Evolutionary conservation across 2,888 invertebrate genomes (phyloP).

Genomic region (Abrostola triplasia): DNA sequence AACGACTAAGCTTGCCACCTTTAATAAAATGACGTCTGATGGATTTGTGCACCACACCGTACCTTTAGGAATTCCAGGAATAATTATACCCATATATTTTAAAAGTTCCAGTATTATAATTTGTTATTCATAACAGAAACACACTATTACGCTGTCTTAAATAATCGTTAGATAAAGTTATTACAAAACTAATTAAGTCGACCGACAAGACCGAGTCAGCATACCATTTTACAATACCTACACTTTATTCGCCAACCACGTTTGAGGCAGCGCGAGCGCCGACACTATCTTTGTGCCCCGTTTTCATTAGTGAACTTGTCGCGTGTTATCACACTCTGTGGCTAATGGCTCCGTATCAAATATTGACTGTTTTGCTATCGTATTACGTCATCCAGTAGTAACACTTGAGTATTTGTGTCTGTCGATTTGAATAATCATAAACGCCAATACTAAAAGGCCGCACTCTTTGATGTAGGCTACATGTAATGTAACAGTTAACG

Average conservation of each 20-base stretch:
- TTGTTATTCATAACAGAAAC: too few species aligned
- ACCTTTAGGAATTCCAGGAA: too few species aligned
- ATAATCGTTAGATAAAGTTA: too few species aligned
- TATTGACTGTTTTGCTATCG: slow-evolving; percentile 84
- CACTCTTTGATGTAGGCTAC: slow-evolving; percentile 37
- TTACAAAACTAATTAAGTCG: too few species aligned
- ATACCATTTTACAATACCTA: too few species aligned
- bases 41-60: too few species aligned
- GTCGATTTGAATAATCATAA: slow-evolving; percentile 57
- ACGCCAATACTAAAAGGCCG: slow-evolving; percentile 50
- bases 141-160: too few species aligned
- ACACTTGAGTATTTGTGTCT: slow-evolving; percentile 59
- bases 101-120: too few species aligned
- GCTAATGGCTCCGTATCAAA: slow-evolving; percentile 84
- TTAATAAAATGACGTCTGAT: too few species aligned
- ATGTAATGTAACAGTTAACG: slow-evolving; percentile 16
- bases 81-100: too few species aligned
- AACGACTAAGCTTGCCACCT: too few species aligned
- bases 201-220: too few species aligned
- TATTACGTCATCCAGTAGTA: slow-evolving; percentile 79
- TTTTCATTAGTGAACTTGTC: slow-evolving; percentile 84
- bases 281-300: slow-evolving; percentile 70
- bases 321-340: slow-evolving; percentile 74
- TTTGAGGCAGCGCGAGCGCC: slow-evolving; percentile 30
- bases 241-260: slow-evolving; percentile 34